phyloP scores from a whole-genome alignment of 2,888 invertebrate genomes.

The Deilephila porcellus region DNA sequence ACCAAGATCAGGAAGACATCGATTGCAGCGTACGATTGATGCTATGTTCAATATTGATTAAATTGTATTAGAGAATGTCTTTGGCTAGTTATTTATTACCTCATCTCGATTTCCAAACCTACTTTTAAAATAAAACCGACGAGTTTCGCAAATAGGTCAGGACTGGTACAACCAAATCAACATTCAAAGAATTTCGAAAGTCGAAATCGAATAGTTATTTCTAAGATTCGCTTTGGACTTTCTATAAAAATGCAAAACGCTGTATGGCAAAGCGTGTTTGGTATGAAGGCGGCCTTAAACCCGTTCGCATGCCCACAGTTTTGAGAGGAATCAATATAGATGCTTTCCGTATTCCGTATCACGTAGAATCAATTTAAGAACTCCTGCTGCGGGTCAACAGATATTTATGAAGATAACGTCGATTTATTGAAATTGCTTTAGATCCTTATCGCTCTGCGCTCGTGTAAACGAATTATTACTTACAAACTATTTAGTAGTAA shows the following conservation, averaged over 20 bases:
- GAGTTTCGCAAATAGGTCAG: neutral
- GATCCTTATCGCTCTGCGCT: conserved; percentile 52
- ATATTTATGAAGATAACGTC: conserved; percentile 76
- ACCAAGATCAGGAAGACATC: too few species aligned
- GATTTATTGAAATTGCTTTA: conserved; percentile 71
- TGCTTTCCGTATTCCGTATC: conserved; percentile 69
- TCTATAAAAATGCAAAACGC: conserved; percentile 25
- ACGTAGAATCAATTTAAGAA: conserved; percentile 80
- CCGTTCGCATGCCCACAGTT: conserved; percentile 23
- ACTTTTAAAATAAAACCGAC: neutral
- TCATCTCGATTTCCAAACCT: neutral
- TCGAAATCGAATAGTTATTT: conserved; percentile 2
- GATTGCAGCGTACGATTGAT: too few species aligned
- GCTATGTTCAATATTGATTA: too few species aligned
- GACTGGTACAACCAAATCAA: neutral
- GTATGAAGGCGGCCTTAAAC: conserved; percentile 15
- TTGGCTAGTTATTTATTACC: too few species aligned
- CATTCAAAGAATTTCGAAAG: conserved; percentile 13
- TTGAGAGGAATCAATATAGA: conserved; percentile 57
- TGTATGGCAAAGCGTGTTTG: neutral
- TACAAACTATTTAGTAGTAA: conserved; percentile 28
- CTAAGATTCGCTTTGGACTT: neutral
- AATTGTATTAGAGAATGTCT: too few species aligned
- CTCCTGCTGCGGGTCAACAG: conserved; percentile 76
- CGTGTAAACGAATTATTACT: conserved; percentile 34